A percentile compares a stretch with the other conserved stretches of the same genome.
These are phyloP conservation scores for Chaetogeoica ovagalla DNA, from an alignment of 2,888 invertebrate species.

Conservation along the genomic window DNA sequence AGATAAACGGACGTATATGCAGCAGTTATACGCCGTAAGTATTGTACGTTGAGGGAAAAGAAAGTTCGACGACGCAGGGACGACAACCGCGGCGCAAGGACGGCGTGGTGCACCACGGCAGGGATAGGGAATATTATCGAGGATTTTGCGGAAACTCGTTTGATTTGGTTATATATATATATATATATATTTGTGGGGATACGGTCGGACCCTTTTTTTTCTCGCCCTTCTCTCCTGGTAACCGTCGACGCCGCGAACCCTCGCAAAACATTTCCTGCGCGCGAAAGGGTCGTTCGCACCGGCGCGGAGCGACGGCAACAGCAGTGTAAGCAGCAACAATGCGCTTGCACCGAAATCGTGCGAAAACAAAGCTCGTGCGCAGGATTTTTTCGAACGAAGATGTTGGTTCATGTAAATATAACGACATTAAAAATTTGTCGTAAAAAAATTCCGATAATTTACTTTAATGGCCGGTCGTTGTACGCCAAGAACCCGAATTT, in stretches of 20 bases:
- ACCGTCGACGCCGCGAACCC: neutral
- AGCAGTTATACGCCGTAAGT: no score
- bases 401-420: no score
- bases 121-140: constrained; percentile 16
- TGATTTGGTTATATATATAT: constrained; percentile 1
- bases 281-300: constrained; percentile 41
- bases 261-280: neutral
- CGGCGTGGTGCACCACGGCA: no score
- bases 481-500: no score
- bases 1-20: no score
- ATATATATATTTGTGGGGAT: no score
- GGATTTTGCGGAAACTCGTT: constrained; percentile 29
- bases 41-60: no score
- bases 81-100: no score
- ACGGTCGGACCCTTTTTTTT: neutral
- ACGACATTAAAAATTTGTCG: no score
- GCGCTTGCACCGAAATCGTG: neutral
- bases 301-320: neutral
- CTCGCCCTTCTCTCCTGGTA: no score
- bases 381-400: neutral
- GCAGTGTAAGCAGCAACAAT: neutral
- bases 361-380: neutral
- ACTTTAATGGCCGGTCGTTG: no score
- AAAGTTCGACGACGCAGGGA: neutral
- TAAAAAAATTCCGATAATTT: no score